Percentiles rank a stretch among this genome's conserved stretches.
Evolutionary conservation across 1,140 invertebrate genomes (phyloP).

Genomic region (silkworm (Bombyx mori)): DNA sequence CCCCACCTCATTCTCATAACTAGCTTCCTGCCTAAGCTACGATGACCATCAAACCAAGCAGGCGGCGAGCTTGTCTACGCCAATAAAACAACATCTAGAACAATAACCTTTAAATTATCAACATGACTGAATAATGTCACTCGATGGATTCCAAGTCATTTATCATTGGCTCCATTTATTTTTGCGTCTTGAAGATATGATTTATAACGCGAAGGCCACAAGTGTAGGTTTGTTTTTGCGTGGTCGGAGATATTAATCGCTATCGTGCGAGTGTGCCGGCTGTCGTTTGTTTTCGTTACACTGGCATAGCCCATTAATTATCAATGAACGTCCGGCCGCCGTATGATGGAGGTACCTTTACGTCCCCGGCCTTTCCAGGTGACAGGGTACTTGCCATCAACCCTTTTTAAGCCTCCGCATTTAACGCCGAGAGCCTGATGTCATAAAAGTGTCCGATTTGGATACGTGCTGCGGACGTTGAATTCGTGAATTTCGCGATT

Average conservation of each 20-base stretch:
- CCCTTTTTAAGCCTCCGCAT: conserved; percentile 68
- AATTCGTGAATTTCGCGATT: conserved; percentile 57
- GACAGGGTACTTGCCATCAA: conserved; percentile 62
- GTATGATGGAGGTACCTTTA: conserved; percentile 63
- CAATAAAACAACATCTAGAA: no score
- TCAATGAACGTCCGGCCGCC: conserved; percentile 63
- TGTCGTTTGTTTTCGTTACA: conserved; percentile 69
- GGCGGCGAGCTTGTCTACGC: no score
- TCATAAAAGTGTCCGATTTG: conserved; percentile 69
- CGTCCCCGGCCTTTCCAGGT: conserved; percentile 62
- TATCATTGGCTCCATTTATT: conserved; percentile 70
- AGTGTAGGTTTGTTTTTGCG: conserved; percentile 66
- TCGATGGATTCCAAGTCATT: conserved; percentile 55
- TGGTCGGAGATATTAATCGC: conserved; percentile 66
- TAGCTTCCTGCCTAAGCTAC: no score
- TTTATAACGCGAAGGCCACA: conserved; percentile 59
- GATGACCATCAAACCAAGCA: no score
- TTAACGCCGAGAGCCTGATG: conserved; percentile 62
- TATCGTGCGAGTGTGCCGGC: conserved; percentile 55
- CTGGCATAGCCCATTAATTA: conserved; percentile 68
- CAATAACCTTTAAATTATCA: no score
- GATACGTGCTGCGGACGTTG: conserved; percentile 50
- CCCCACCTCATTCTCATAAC: no score
- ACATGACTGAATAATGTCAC: conserved; percentile 27
- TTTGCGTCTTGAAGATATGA: conserved; percentile 66